Evolutionary conservation across 2,113 vertebrate genomes (phyloP).

Genomic region (Tapirus terrestris): DNA sequence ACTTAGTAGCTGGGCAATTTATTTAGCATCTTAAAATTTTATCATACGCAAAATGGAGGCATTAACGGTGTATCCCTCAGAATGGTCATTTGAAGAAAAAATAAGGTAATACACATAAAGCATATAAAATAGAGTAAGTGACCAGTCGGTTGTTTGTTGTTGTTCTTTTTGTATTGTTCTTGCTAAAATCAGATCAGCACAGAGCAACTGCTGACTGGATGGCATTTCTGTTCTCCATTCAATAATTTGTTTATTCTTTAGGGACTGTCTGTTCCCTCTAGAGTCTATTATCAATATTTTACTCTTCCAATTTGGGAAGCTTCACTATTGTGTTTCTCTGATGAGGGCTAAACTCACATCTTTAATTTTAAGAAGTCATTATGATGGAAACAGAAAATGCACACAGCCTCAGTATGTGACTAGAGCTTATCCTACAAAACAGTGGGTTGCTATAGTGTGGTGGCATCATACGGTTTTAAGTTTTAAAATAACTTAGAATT

Average conservation of each 20-base stretch:
- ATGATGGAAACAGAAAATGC: background rate
- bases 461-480: background rate
- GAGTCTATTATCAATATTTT: background rate
- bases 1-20: background rate
- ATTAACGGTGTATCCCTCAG: background rate
- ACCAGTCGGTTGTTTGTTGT: too few relatives aligned
- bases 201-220: background rate
- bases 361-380: conserved; percentile 8
- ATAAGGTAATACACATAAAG: background rate
- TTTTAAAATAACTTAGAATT: background rate
- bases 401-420: background rate
- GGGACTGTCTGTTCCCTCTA: background rate
- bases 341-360: background rate
- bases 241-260: background rate
- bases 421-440: background rate
- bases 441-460: background rate
- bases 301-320: background rate
- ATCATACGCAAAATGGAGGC: background rate
- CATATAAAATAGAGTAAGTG: background rate
- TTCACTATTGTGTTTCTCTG: background rate
- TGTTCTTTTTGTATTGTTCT: background rate
- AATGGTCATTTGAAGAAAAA: background rate
- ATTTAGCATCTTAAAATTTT: background rate
- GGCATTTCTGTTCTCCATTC: background rate
- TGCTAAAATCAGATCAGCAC: background rate